Base-by-base conservation (phyloP, 2,113 vertebrate genomes). In the Sinocyclocheilus maitianheensis region DNA sequence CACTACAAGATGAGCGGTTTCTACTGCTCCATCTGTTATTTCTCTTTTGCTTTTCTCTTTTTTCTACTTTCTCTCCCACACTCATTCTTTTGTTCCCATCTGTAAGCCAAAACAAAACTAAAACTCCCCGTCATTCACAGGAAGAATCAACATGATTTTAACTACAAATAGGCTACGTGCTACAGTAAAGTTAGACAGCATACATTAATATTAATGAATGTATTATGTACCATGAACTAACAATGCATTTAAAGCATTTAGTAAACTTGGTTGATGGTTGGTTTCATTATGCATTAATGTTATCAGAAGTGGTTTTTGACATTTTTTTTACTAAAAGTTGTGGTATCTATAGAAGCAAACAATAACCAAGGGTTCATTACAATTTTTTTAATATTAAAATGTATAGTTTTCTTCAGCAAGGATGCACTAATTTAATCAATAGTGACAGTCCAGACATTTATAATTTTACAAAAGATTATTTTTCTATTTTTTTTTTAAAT, bases 71-170 rank as follows among this genome's bases (percentile, higher is more conserved):
- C 58, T 67, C 84, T 34, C 40, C 51, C 60, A 84, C 34, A 43
- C 85, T 81, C 22, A 72, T 79, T 65, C 58, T 83, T 86, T 83
- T 84, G 80, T 84, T 79, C 55, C 55, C 85, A 86, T n/a, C 26
- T 63, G 26, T 12, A 22, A 65, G 58, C 43, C n/a, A 84, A 65
- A 81, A 58, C 48, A 60, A 76, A 40, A 13, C 30, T 58, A 24
- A 75, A 84, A 20, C 60, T 34, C 30, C 34, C 71, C 58, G 20
- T 24, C 34, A 62, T n/a, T 60, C 40, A 80, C 20, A 48, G 9
- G 76, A 48, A 22, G 10, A 80, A 40, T 62, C 76, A 58, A 22
- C 69, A 72, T 12, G 69, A 22, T 71, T 48, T 75, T 48, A n/a
- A 22, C 72, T 48, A 75, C 37, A 37, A 37, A 76, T 76, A 51